Conservation (phyloP, 1,140 invertebrate species). For the Drosophila suzukii region DNA sequence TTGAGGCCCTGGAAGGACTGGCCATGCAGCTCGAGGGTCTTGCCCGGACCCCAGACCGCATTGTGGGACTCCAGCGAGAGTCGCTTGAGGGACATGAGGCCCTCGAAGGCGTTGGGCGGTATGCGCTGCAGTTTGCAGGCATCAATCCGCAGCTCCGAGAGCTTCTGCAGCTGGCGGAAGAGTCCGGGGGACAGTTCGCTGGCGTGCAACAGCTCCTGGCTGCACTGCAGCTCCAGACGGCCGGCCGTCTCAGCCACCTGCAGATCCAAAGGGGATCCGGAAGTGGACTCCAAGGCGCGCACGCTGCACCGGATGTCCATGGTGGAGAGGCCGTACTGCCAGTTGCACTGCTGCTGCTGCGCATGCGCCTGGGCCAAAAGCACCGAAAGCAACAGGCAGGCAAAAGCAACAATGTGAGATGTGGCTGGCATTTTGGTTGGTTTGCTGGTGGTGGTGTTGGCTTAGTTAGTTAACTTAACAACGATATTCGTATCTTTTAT, state of each 20-base stretch:
- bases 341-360: slow-evolving; percentile 79
- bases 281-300: slow-evolving; percentile 85
- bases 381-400: slow-evolving; percentile 4
- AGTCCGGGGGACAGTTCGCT: slow-evolving; percentile 88
- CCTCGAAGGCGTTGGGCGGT: slow-evolving; percentile 89
- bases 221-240: slow-evolving; percentile 88
- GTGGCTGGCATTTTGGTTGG: slow-evolving; percentile 8
- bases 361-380: slow-evolving; percentile 53
- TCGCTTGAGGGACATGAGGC: slow-evolving; percentile 88
- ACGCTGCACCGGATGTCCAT: slow-evolving; percentile 86
- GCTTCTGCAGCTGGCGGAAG: slow-evolving; percentile 88
- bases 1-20: slow-evolving; percentile 88
- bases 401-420: not conserved
- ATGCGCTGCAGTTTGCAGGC: slow-evolving; percentile 90
- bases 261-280: slow-evolving; percentile 85
- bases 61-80: slow-evolving; percentile 89
- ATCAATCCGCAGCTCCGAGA: slow-evolving; percentile 89
- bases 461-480: slow-evolving; percentile 2
- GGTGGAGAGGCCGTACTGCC: slow-evolving; percentile 81
- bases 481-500: not conserved
- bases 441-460: slow-evolving; percentile 9
- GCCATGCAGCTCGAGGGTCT: slow-evolving; percentile 87
- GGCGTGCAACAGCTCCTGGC: slow-evolving; percentile 88
- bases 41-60: slow-evolving; percentile 87
- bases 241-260: slow-evolving; percentile 88